Base-by-base conservation (phyloP, 2,797 vertebrate species). In the Tenualosa thibaudeaui region DNA sequence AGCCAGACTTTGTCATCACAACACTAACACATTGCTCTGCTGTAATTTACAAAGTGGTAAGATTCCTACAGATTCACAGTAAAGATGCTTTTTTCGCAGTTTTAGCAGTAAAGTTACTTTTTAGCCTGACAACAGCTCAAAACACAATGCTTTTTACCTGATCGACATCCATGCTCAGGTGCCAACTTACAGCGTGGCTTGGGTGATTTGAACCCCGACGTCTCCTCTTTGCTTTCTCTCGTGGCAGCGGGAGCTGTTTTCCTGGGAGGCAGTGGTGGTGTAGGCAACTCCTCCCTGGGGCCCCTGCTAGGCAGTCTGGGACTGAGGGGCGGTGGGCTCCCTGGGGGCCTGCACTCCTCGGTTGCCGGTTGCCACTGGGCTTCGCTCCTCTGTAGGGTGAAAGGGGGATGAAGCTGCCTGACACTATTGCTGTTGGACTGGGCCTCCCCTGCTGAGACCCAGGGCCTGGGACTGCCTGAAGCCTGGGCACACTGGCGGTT, bases 81-180 rank as follows among this genome's bases (percentile, higher is more conserved):
- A 31, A 0, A 37, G 10, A 46, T 4, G 4, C 1, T 46, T 46
- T 46, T 31, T 31, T n/a, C n/a, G n/a, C n/a, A n/a, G n/a, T n/a
- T n/a, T n/a, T n/a, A 0, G 31, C 62, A 12, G 8, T 24, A 26
- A 1, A 37, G 12, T 9, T 37, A 71, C 12, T 31, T 26, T 37
- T 31, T 12, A 37, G 8, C 24, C 12, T 13, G 37, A 31, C 13
- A 68, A 13, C 62, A 68, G 0, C 24, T 4, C 24, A 31, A 24
- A 68, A 31, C 26, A 13, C 12, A 68, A 37, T 68, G 62, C 62
- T 68, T 68, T 68, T 68, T 43, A 75, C 68, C 68, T 75, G 68
- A 75, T 75, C 68, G 68, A 43, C 68, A 43, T 75, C 68, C 68
- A 22, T 43, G 68, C 68, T 75, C 15, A 43, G 68, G 31, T 17